These are phyloP conservation scores for Melanerpes aurifrons DNA, from an alignment of 2,113 vertebrate genomes.

Conservation along the genomic window DNA sequence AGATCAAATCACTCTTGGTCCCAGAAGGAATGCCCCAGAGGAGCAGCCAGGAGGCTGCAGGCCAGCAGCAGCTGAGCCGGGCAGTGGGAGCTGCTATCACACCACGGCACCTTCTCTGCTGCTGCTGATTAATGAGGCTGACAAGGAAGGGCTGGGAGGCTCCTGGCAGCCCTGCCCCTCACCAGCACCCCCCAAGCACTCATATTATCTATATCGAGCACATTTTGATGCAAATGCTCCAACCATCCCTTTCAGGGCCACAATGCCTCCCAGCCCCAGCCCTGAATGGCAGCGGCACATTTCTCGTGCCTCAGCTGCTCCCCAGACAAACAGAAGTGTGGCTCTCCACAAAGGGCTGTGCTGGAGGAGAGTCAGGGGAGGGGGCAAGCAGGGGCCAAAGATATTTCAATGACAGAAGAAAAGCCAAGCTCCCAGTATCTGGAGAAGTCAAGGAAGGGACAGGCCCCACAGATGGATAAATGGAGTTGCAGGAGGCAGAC, in stretches of 20 bases:
- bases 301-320: slow-evolving; percentile 70
- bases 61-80: neutral
- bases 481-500: neutral
- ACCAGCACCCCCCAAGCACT: neutral
- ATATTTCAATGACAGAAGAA: slow-evolving; percentile 44
- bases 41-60: neutral
- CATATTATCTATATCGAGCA: slow-evolving; percentile 65
- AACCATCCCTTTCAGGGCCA: slow-evolving; percentile 65
- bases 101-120: slow-evolving; percentile 28
- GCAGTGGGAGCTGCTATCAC: neutral
- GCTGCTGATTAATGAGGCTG: neutral
- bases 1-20: neutral
- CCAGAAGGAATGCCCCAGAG: neutral
- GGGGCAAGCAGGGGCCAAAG: slow-evolving; percentile 26
- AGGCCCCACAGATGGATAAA: neutral
- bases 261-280: slow-evolving; percentile 52
- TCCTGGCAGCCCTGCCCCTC: slow-evolving; percentile 13
- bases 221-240: slow-evolving; percentile 70
- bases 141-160: neutral
- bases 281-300: slow-evolving; percentile 51
- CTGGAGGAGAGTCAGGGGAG: neutral
- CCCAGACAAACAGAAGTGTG: slow-evolving; percentile 67
- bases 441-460: neutral
- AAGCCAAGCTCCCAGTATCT: neutral
- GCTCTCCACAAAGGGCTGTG: slow-evolving; percentile 60